Percentiles rank a stretch among this genome's conserved stretches.
Conservation (phyloP, 2,113 vertebrate species). For the Perognathus longimembris region DNA sequence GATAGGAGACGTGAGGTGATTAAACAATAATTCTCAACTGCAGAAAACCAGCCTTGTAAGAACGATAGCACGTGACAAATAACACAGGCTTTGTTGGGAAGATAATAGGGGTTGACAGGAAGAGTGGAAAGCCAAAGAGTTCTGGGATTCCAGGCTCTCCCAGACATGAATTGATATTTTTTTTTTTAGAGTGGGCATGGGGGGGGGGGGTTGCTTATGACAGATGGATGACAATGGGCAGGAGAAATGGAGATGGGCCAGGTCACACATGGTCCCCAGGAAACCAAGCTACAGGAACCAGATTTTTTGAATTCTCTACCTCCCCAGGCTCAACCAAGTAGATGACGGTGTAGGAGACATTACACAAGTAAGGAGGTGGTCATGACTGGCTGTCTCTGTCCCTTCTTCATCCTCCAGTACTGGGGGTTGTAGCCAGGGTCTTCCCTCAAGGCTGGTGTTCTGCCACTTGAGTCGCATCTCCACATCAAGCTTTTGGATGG, state of each 20-base stretch:
- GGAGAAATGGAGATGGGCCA: not conserved
- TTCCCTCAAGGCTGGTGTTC: no score
- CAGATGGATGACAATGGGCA: not conserved
- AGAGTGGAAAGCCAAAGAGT: not conserved
- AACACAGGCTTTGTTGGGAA: not conserved
- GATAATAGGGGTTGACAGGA: not conserved
- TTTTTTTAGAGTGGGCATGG: not conserved
- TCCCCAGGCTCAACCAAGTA: not conserved
- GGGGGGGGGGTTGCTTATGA: not conserved
- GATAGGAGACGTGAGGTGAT: not conserved
- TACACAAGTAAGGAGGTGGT: not conserved
- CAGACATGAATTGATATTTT: not conserved
- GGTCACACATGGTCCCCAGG: not conserved
- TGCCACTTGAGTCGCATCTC: no score
- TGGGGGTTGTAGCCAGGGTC: no score
- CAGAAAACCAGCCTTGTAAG: not conserved
- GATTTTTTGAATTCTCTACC: not conserved
- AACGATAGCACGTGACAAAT: not conserved
- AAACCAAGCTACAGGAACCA: not conserved
- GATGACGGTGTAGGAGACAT: not conserved
- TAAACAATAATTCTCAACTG: conserved; percentile 12
- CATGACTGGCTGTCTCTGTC: no score
- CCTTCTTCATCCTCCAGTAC: no score
- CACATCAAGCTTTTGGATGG: no score
- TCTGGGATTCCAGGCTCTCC: not conserved